Evolutionary conservation across 2,888 invertebrate genomes (phyloP).

Genomic region (Notodonta ziczac): DNA sequence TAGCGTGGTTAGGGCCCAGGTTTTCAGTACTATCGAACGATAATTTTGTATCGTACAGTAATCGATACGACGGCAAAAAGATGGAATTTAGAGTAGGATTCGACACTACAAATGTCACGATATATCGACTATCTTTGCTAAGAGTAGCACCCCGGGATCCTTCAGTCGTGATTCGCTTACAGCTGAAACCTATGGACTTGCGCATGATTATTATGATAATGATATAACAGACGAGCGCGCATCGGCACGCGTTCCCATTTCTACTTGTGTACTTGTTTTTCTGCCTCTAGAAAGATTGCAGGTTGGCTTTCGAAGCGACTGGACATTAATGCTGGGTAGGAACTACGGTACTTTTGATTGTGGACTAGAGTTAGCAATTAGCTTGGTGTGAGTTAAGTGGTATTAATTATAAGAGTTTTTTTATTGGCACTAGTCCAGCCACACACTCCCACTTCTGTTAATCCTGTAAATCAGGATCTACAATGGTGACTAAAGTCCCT

Average conservation of each 20-base stretch:
- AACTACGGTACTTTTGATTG: conserved; percentile 6
- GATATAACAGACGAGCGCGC: conserved; percentile 62
- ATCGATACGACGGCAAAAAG: too few relatives aligned
- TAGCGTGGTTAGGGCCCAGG: too few relatives aligned
- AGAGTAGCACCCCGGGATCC: not conserved
- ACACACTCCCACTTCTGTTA: too few relatives aligned
- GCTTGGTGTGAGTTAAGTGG: not conserved
- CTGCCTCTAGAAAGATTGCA: conserved; percentile 31
- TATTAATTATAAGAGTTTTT: too few relatives aligned
- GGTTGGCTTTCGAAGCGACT: conserved; percentile 31
- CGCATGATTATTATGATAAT: conserved; percentile 67
- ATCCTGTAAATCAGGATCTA: too few relatives aligned
- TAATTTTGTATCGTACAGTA: too few relatives aligned
- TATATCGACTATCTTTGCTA: too few relatives aligned
- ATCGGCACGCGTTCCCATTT: conserved; percentile 64
- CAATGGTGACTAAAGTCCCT: too few relatives aligned
- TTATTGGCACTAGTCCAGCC: too few relatives aligned
- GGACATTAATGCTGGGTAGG: not conserved
- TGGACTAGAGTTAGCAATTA: not conserved
- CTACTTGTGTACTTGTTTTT: conserved; percentile 53
- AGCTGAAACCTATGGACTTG: conserved; percentile 26
- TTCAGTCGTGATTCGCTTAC: conserved; percentile 30
- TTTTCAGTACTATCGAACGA: too few relatives aligned
- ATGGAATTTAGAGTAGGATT: too few relatives aligned
- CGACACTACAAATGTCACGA: too few relatives aligned